Evolutionary conservation across 2,113 vertebrate genomes (phyloP).

Genomic region (Gasterosteus aculeatus): DNA sequence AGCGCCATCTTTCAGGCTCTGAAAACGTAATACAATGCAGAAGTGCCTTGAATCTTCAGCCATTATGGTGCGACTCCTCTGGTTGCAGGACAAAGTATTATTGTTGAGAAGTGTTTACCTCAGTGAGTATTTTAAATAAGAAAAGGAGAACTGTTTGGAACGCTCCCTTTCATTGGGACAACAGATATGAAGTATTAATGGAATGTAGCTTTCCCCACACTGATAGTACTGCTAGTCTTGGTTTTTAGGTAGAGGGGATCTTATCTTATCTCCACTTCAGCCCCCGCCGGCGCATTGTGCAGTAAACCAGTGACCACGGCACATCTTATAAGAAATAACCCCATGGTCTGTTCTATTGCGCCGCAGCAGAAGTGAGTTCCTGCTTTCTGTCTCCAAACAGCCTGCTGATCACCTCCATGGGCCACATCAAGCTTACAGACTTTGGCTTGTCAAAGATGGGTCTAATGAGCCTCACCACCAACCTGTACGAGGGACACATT

Average conservation of each 20-base stretch:
- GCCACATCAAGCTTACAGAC: conserved; percentile 94
- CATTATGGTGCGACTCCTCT: background rate
- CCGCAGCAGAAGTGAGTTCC: background rate
- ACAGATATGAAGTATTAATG: background rate
- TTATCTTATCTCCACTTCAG: background rate
- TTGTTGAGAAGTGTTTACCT: background rate
- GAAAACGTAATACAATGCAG: background rate
- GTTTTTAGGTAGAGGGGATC: background rate
- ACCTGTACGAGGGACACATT: conserved; percentile 95
- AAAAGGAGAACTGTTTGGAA: background rate
- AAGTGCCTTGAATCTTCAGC: background rate
- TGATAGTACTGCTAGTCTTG: background rate
- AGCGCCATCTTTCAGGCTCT: background rate
- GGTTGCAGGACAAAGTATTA: background rate
- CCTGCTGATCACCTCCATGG: conserved; percentile 96
- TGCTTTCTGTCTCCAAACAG: conserved; percentile 67
- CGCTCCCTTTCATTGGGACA: background rate
- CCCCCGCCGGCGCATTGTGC: background rate
- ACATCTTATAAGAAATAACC: background rate
- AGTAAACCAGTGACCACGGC: background rate
- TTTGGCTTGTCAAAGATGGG: conserved; percentile 97
- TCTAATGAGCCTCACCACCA: conserved; percentile 95
- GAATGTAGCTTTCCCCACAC: background rate
- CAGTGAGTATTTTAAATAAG: background rate
- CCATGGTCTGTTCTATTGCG: background rate